phyloP scores from a whole-genome alignment of 2,797 vertebrate genomes.

The Tarsius wallacei region DNA sequence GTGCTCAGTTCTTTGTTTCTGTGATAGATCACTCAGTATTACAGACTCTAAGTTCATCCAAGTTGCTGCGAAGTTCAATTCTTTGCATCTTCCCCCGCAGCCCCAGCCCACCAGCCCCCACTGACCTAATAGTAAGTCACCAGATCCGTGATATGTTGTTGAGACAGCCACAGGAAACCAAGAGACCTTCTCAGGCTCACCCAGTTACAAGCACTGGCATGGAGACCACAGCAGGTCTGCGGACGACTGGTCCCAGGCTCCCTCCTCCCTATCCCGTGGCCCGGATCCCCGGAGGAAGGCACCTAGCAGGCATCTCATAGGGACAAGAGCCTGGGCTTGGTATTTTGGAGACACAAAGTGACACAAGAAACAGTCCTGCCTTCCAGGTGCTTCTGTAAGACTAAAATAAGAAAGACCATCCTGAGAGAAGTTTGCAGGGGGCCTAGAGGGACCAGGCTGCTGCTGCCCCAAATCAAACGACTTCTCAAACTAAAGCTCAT shows the following conservation, averaged over 20 bases:
- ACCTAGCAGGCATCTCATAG: accelerated
- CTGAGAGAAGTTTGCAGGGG: neutral
- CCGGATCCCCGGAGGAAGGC: neutral
- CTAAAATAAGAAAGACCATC: neutral
- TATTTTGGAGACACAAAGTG: neutral
- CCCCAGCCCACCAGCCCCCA: too few species aligned
- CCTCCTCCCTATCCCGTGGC: too few species aligned
- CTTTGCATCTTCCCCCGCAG: too few species aligned
- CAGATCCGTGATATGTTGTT: neutral
- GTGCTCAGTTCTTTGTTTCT: too few species aligned
- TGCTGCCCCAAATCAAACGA: neutral
- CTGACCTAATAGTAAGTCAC: too few species aligned
- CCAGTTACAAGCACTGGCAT: too few species aligned
- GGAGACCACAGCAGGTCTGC: accelerated
- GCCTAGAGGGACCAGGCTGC: neutral
- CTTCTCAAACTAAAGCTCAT: neutral
- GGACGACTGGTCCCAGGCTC: neutral
- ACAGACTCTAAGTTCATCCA: too few species aligned
- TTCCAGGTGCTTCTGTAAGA: neutral
- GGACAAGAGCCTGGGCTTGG: neutral
- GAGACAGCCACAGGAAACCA: neutral
- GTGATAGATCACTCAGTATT: too few species aligned
- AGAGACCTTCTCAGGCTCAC: neutral
- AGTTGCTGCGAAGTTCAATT: too few species aligned
- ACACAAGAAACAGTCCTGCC: neutral